These are phyloP conservation scores for Myopa tessellatipennis DNA, from an alignment of 2,888 invertebrate genomes.

Conservation along the genomic window DNA sequence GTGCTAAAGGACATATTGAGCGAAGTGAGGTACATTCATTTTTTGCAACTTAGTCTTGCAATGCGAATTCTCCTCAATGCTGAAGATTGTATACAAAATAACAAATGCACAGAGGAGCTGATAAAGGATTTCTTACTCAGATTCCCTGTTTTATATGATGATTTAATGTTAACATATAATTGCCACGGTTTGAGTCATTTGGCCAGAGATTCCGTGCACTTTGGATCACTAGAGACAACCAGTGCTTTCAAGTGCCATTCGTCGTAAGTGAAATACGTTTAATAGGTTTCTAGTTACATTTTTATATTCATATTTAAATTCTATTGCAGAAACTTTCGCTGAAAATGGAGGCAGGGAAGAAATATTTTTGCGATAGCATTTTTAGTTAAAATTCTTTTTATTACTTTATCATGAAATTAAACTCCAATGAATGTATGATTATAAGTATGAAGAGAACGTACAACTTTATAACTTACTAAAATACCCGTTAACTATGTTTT, in stretches of 20 bases:
- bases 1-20: slow-evolving; percentile 43
- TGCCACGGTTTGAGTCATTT: slow-evolving; percentile 43
- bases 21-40: slow-evolving; percentile 41
- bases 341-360: too few species aligned
- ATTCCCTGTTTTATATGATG: slow-evolving; percentile 31
- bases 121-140: slow-evolving; percentile 41
- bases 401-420: too few species aligned
- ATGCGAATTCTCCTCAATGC: slow-evolving; percentile 43
- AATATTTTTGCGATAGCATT: too few species aligned
- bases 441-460: too few species aligned
- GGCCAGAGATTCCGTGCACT: slow-evolving; percentile 39
- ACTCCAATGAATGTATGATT: too few species aligned
- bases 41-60: slow-evolving; percentile 43
- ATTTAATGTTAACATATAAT: slow-evolving; percentile 39
- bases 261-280: too few species aligned
- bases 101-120: slow-evolving; percentile 38
- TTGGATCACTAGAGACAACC: slow-evolving; percentile 42
- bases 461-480: too few species aligned
- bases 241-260: slow-evolving; percentile 40
- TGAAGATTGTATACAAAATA: slow-evolving; percentile 39
- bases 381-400: too few species aligned
- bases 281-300: not conserved
- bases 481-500: too few species aligned
- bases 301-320: too few species aligned
- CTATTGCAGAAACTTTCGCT: too few species aligned